phyloP scores from a whole-genome alignment of 2,113 vertebrate genomes.

The Corythaeola cristata region DNA sequence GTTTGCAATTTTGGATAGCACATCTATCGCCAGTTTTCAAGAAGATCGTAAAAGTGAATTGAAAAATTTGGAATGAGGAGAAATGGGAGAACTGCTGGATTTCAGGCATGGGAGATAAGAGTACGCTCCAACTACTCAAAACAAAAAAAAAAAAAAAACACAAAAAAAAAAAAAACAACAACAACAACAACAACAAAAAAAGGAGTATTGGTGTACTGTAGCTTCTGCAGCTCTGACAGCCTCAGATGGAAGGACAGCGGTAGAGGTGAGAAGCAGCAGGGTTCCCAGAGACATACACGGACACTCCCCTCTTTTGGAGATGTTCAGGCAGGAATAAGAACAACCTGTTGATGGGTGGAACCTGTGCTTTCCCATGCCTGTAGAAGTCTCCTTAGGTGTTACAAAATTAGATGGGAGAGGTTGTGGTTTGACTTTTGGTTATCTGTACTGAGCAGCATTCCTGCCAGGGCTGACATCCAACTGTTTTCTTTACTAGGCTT shows the following conservation, averaged over 20 bases:
- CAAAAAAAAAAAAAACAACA: too few species aligned
- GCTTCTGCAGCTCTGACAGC: background rate
- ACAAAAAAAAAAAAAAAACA: background rate
- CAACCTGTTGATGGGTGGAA: background rate
- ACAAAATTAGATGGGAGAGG: background rate
- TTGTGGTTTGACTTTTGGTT: background rate
- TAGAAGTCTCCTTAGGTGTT: background rate
- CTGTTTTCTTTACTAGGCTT: background rate
- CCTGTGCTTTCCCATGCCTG: background rate
- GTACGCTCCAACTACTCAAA: background rate
- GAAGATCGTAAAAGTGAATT: background rate
- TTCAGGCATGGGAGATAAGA: background rate
- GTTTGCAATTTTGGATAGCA: background rate
- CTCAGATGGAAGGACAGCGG: accelerated
- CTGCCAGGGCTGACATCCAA: background rate
- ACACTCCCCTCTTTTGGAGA: background rate
- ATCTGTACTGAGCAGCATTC: background rate
- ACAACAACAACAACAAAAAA: too few species aligned
- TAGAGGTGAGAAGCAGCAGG: background rate
- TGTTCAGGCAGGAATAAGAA: background rate
- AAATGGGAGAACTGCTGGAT: background rate
- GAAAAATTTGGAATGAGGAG: background rate
- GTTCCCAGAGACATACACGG: background rate
- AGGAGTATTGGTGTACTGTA: background rate
- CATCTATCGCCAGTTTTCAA: background rate